These are phyloP conservation scores for Sclerodermus sp. DNA, from an alignment of 2,888 invertebrate species.

Conservation along the genomic window DNA sequence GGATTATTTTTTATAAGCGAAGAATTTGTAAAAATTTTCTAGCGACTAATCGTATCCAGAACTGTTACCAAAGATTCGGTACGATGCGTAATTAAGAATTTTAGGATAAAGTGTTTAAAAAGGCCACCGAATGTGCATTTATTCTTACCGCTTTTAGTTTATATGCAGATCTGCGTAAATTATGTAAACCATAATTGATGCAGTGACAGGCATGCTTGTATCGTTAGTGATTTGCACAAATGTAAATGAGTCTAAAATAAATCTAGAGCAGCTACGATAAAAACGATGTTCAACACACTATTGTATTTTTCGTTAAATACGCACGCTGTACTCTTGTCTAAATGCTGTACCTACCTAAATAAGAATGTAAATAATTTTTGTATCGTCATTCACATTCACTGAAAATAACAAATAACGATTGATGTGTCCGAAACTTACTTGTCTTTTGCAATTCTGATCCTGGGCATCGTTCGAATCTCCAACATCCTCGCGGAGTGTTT, in stretches of 20 bases:
- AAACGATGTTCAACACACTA: no score
- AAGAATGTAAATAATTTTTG: slow-evolving; percentile 30
- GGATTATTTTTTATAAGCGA: no score
- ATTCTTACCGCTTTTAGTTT: background rate
- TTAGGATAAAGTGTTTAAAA: background rate
- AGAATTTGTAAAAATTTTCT: background rate
- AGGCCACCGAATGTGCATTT: slow-evolving; percentile 4
- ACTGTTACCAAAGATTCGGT: slow-evolving; percentile 29
- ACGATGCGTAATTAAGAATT: slow-evolving; percentile 17
- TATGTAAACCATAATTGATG: no score
- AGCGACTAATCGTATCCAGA: slow-evolving; percentile 4
- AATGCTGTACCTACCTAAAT: slow-evolving; percentile 19
- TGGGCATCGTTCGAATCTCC: no score
- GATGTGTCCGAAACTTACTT: no score
- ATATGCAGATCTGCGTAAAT: background rate
- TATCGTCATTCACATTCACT: slow-evolving; percentile 26
- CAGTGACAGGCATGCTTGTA: no score
- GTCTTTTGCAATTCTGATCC: no score
- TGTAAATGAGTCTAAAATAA: background rate
- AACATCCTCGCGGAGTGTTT: no score
- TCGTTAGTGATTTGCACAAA: no score
- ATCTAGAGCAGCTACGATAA: no score
- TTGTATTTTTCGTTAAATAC: no score
- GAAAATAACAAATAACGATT: slow-evolving; percentile 19
- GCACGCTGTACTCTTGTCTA: slow-evolving; percentile 4